Conservation (phyloP, 53 echinoderm and acorn worm species). For the Paracentrotus lividus region DNA sequence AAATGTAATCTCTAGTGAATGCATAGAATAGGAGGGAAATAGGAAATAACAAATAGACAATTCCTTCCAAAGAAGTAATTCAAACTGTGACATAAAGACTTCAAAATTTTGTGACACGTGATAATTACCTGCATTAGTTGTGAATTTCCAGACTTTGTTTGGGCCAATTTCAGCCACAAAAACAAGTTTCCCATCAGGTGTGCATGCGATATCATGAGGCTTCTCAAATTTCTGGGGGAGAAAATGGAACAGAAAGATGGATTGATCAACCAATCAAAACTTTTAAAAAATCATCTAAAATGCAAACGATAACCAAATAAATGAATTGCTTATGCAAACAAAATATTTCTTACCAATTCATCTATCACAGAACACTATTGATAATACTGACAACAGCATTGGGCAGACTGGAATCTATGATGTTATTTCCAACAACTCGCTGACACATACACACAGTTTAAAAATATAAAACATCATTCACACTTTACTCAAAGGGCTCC, state of each 20-base stretch:
- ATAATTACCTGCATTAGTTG: constrained; percentile 84
- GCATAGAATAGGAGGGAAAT: not conserved
- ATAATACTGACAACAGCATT: too few species aligned
- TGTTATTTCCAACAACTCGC: too few species aligned
- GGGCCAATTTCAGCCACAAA: constrained; percentile 96
- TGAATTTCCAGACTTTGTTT: constrained; percentile 94
- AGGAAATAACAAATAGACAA: not conserved
- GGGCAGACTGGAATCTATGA: too few species aligned
- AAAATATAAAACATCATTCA: too few species aligned
- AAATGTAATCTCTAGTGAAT: not conserved
- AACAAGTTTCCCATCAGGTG: constrained; percentile 81
- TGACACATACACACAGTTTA: too few species aligned
- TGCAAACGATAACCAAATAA: too few species aligned
- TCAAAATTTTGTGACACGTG: not conserved
- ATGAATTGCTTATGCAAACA: too few species aligned
- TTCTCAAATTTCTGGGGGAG: constrained; percentile 76
- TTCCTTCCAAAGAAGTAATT: not conserved
- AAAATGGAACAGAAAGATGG: not conserved
- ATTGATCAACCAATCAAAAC: not conserved
- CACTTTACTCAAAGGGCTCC: too few species aligned
- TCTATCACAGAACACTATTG: too few species aligned
- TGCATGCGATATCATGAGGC: constrained; percentile 91
- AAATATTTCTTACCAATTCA: too few species aligned
- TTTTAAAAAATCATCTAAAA: not conserved
- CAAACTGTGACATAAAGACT: not conserved